A percentile compares a stretch with the other conserved stretches of the same genome.
phyloP scores from a whole-genome alignment of 2,113 vertebrate species.

The Oncorhynchus keta region DNA sequence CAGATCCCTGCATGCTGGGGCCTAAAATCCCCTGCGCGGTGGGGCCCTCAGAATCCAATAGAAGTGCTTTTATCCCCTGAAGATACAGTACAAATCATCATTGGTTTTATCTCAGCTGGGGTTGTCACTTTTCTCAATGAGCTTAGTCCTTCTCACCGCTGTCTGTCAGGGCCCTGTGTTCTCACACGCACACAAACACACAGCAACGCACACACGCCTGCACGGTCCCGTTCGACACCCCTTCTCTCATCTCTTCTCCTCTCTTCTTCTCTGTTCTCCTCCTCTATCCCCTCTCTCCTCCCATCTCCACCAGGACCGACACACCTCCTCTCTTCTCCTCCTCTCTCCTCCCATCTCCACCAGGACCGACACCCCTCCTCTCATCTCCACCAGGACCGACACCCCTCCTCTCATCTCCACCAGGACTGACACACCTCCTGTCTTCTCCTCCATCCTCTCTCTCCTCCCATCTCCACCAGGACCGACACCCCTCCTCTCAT shows the following conservation, averaged over 20 bases:
- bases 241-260: slow-evolving; percentile 39
- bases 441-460: too few species aligned
- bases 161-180: slow-evolving; percentile 28
- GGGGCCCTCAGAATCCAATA: slow-evolving; percentile 62
- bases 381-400: too few species aligned
- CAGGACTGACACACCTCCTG: too few species aligned
- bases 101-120: slow-evolving; percentile 95
- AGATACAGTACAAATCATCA: slow-evolving; percentile 95
- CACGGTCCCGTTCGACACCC: slow-evolving; percentile 71
- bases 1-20: too few species aligned
- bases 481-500: slow-evolving; percentile 15
- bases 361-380: too few species aligned
- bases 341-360: too few species aligned
- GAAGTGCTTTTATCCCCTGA: slow-evolving; percentile 72
- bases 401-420: too few species aligned
- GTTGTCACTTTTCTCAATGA: slow-evolving; percentile 93
- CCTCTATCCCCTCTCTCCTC: neutral
- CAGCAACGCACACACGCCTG: slow-evolving; percentile 28
- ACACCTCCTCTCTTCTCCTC: too few species aligned
- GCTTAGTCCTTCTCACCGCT: slow-evolving; percentile 71
- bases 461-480: too few species aligned
- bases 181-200: slow-evolving; percentile 18
- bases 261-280: neutral
- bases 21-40: neutral
- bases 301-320: slow-evolving; percentile 21